Conservation (phyloP, 2,797 vertebrate species). For the Hephaestus fuliginosus region DNA sequence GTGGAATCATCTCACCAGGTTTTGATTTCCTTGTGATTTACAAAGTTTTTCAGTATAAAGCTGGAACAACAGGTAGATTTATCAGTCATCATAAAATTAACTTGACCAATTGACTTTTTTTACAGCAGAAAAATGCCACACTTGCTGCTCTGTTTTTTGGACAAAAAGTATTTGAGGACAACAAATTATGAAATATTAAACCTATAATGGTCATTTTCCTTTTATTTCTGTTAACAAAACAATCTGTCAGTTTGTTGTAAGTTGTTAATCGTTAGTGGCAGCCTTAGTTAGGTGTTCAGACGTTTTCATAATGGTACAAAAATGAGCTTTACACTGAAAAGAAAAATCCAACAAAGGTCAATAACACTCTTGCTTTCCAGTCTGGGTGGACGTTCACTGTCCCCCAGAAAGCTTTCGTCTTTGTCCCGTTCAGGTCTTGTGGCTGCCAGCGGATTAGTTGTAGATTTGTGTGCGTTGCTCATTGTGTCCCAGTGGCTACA, state of each 20-base stretch:
- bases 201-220: not conserved
- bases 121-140: not conserved
- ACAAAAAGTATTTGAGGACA: not conserved
- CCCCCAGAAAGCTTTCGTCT: conserved; percentile 26
- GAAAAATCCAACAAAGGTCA: not conserved
- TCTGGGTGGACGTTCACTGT: not conserved
- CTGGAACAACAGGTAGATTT: not conserved
- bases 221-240: not conserved
- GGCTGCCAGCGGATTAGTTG: conserved; percentile 35
- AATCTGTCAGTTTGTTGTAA: not conserved
- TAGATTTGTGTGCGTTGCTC: conserved; percentile 15
- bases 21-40: not conserved
- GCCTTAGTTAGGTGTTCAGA: conserved; percentile 8
- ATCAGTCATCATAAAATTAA: not conserved
- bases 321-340: conserved; percentile 6
- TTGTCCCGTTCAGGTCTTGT: conserved; percentile 45
- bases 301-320: conserved; percentile 5
- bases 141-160: not conserved
- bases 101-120: not conserved
- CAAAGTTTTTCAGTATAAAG: not conserved
- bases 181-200: not conserved
- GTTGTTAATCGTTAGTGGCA: not conserved
- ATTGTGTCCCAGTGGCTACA: conserved; percentile 19
- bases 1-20: not conserved
- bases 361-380: not conserved